A percentile compares a stretch with the other conserved stretches of the same genome.
phyloP scores from a whole-genome alignment of 2,113 vertebrate species.

The Xenopus laevis region DNA sequence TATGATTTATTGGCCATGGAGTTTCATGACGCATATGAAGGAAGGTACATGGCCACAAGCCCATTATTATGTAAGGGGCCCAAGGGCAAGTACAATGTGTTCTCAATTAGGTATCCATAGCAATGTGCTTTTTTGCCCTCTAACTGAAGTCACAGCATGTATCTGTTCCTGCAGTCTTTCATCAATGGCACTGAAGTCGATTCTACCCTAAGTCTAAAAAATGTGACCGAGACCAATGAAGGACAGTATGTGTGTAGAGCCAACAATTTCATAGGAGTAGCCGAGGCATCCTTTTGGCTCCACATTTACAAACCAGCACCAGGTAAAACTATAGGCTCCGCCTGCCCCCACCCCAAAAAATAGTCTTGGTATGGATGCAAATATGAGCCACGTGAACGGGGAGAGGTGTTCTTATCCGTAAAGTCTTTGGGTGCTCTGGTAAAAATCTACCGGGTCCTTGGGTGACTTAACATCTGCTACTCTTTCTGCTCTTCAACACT shows the following conservation, averaged over 20 bases:
- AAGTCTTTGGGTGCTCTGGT: conserved; percentile 56
- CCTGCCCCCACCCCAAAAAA: background rate
- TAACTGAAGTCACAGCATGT: conserved; percentile 73
- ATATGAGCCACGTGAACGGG: too few relatives aligned
- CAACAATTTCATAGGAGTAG: conserved; percentile 97
- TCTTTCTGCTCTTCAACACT: conserved; percentile 46
- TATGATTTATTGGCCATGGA: too few relatives aligned
- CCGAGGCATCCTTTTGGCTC: conserved; percentile 95
- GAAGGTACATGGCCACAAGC: too few relatives aligned
- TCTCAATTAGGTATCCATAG: too few relatives aligned
- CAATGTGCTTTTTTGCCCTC: conserved; percentile 21
- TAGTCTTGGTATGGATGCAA: conserved; percentile 46
- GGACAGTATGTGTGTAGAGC: conserved; percentile 94
- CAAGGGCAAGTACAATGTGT: too few relatives aligned
- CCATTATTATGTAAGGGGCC: too few relatives aligned
- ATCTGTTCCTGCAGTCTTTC: conserved; percentile 80
- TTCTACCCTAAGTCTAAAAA: conserved; percentile 85
- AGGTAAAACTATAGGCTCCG: conserved; percentile 79
- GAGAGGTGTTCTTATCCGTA: too few relatives aligned
- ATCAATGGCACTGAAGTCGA: conserved; percentile 81
- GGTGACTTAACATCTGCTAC: conserved; percentile 54
- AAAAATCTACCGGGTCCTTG: conserved; percentile 39
- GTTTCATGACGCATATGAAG: too few relatives aligned
- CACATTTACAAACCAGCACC: conserved; percentile 76
- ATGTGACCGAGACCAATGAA: conserved; percentile 87